phyloP scores from a whole-genome alignment of 2,888 invertebrate genomes.

The Lasiommata megera region DNA sequence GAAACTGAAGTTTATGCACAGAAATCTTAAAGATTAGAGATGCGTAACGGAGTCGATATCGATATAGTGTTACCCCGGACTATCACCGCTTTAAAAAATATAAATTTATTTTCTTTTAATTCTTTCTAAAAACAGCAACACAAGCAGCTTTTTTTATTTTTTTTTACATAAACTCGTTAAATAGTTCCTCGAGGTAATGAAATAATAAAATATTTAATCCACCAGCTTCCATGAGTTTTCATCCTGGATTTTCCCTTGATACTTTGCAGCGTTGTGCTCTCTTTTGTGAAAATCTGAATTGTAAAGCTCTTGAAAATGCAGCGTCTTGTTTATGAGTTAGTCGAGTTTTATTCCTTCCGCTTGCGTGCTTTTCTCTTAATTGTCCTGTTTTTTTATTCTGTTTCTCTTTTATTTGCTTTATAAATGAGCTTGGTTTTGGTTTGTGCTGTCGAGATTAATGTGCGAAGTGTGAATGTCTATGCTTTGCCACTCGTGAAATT shows the following conservation, averaged over 20 bases:
- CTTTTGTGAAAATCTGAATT: background rate
- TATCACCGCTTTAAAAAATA: too few relatives aligned
- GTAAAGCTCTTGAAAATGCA: background rate
- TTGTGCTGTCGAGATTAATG: too few relatives aligned
- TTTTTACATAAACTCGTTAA: too few relatives aligned
- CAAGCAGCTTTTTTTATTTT: too few relatives aligned
- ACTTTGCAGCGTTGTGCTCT: slow-evolving; percentile 4
- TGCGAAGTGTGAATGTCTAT: too few relatives aligned
- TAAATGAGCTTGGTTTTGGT: background rate
- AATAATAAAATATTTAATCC: slow-evolving; percentile 23
- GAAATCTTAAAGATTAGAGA: too few relatives aligned
- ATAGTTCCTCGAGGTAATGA: background rate
- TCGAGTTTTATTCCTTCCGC: background rate
- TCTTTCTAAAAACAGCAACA: too few relatives aligned
- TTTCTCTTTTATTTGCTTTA: background rate
- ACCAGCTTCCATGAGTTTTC: slow-evolving; percentile 20
- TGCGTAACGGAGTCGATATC: too few relatives aligned
- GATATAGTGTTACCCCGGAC: too few relatives aligned
- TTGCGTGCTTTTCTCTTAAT: background rate
- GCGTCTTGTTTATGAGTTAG: slow-evolving; percentile 1
- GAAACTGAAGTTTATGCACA: too few relatives aligned
- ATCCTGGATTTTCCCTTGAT: slow-evolving; percentile 16
- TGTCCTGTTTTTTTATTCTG: background rate
- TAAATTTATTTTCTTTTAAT: too few relatives aligned
- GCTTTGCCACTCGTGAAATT: too few relatives aligned